Conservation (phyloP, 2,888 invertebrate species). For the Rhimphoctona megacephalus region DNA sequence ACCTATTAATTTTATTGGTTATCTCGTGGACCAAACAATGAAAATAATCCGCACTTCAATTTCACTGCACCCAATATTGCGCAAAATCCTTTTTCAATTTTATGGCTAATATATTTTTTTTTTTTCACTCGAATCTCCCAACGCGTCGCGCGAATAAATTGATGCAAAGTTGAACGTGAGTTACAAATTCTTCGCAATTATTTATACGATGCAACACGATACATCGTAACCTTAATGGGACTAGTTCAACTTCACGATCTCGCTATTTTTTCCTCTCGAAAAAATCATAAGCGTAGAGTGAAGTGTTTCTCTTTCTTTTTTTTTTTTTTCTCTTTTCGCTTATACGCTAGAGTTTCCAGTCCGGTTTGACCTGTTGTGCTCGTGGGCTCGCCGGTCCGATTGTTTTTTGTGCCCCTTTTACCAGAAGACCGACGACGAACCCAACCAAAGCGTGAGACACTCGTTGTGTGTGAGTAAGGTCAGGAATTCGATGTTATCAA, state of each 20-base stretch:
- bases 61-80: not conserved
- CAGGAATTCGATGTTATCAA: constrained; percentile 69
- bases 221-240: constrained; percentile 59
- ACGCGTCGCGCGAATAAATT: constrained; percentile 12
- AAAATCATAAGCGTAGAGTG: constrained; percentile 14
- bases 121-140: not conserved
- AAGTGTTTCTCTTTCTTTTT: not conserved
- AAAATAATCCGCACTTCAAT: not conserved
- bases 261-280: constrained; percentile 51
- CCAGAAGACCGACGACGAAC: constrained; percentile 44
- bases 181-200: constrained; percentile 53
- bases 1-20: not conserved
- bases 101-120: not conserved
- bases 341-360: constrained; percentile 46
- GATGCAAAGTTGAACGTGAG: constrained; percentile 4
- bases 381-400: constrained; percentile 55
- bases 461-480: constrained; percentile 62
- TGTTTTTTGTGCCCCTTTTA: constrained; percentile 64
- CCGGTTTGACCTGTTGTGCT: constrained; percentile 68
- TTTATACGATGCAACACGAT: constrained; percentile 23
- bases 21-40: not conserved
- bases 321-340: constrained; percentile 56
- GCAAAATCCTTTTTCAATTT: not conserved
- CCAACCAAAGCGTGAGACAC: constrained; percentile 34
- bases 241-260: constrained; percentile 52